Conservation (phyloP, 2,888 invertebrate genomes). For the Sicus ferrugineus region DNA sequence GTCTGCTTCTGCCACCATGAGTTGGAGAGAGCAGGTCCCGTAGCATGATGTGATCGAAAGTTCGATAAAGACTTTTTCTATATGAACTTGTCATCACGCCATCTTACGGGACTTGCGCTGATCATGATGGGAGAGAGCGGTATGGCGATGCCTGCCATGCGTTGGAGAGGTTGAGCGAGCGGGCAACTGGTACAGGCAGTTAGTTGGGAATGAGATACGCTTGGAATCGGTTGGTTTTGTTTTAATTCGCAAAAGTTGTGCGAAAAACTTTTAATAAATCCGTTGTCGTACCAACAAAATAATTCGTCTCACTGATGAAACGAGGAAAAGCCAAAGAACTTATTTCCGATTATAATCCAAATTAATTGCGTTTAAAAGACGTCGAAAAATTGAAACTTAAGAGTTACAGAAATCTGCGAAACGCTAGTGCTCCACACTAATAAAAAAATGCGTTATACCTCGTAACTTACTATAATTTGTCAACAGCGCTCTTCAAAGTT, state of each 20-base stretch:
- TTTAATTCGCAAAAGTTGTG: background rate
- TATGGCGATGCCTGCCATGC: too few relatives aligned
- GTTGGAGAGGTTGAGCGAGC: too few relatives aligned
- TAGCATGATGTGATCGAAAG: background rate
- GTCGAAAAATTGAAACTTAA: background rate
- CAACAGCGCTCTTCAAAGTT: background rate
- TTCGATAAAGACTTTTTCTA: background rate
- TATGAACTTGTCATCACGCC: background rate
- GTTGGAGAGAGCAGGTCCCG: too few relatives aligned
- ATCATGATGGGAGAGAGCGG: too few relatives aligned
- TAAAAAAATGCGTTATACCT: slow-evolving; percentile 32
- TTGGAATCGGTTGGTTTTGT: too few relatives aligned
- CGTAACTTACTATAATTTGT: too few relatives aligned
- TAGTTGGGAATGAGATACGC: too few relatives aligned
- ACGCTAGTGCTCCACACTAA: slow-evolving; percentile 27
- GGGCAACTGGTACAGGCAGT: too few relatives aligned
- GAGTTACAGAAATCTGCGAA: slow-evolving; percentile 21
- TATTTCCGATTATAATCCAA: too few relatives aligned
- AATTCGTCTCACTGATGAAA: background rate
- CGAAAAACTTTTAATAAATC: too few relatives aligned
- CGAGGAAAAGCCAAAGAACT: slow-evolving; percentile 3
- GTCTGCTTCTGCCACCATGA: too few relatives aligned
- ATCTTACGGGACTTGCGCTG: background rate
- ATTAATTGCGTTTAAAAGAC: background rate
- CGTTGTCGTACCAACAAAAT: background rate